phyloP scores from a whole-genome alignment of 2,888 invertebrate genomes.

The Eilema depressum region DNA sequence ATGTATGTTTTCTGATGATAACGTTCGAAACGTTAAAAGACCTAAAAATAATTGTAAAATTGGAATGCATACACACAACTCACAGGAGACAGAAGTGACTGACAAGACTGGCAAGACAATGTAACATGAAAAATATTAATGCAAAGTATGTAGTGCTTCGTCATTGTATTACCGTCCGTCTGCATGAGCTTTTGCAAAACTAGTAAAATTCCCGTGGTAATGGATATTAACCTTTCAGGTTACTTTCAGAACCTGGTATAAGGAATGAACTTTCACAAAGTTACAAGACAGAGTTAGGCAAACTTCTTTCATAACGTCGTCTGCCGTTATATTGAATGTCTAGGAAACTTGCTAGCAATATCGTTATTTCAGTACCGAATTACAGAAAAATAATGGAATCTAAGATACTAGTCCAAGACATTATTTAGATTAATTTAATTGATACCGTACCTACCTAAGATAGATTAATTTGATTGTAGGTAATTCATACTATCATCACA shows the following conservation, averaged over 20 bases:
- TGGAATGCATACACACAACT: no score
- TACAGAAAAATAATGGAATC: not conserved
- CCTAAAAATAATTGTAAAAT: no score
- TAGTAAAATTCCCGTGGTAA: not conserved
- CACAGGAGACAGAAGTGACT: no score
- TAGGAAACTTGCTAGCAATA: not conserved
- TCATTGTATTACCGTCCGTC: not conserved
- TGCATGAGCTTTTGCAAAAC: not conserved
- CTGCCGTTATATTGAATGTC: not conserved
- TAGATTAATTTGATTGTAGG: no score
- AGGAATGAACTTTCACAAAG: not conserved
- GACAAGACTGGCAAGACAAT: no score
- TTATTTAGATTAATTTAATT: no score
- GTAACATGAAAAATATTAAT: no score
- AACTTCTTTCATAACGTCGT: not conserved
- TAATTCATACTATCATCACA: no score
- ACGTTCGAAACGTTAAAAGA: no score
- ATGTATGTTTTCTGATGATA: no score
- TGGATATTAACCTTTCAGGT: not conserved
- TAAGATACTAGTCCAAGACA: not conserved
- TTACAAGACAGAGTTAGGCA: not conserved
- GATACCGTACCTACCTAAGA: no score
- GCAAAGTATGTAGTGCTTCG: not conserved
- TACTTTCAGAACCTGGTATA: not conserved
- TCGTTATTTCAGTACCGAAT: not conserved